A percentile compares a stretch with the other conserved stretches of the same genome.
These are phyloP conservation scores for Coecobrya sp. DNA, from an alignment of 2,888 invertebrate species.

Conservation along the genomic window DNA sequence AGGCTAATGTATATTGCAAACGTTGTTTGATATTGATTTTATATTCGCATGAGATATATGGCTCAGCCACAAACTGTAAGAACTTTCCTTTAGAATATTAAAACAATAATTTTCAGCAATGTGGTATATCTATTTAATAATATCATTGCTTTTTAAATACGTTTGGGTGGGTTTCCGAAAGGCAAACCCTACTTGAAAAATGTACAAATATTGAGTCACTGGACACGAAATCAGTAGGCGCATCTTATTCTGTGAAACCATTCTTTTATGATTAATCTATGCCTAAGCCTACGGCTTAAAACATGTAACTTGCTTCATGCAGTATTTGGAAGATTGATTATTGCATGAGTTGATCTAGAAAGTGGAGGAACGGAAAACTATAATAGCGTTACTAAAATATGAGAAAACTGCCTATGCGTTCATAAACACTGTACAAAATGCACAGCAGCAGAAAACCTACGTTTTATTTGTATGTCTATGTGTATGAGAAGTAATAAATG, in stretches of 20 bases:
- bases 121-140: no score
- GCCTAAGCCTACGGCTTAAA: neutral
- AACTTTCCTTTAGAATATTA: no score
- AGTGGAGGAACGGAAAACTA: neutral
- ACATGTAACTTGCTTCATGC: neutral
- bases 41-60: no score
- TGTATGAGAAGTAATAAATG: constrained; percentile 68
- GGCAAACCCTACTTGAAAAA: neutral
- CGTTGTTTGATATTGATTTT: no score
- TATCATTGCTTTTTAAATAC: no score
- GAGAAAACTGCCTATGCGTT: neutral
- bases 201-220: neutral
- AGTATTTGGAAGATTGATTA: constrained; percentile 18
- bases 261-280: neutral
- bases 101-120: no score
- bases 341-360: constrained; percentile 24
- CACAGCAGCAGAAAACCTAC: neutral
- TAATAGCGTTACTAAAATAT: neutral
- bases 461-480: constrained; percentile 54
- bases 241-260: neutral
- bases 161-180: no score
- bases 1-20: no score
- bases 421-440: neutral
- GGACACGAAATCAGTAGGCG: neutral
- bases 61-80: no score